Evolutionary conservation across 2,113 vertebrate genomes (phyloP), one percentile per base, ranked within the genome.

Genomic region (Menura novaehollandiae): DNA sequence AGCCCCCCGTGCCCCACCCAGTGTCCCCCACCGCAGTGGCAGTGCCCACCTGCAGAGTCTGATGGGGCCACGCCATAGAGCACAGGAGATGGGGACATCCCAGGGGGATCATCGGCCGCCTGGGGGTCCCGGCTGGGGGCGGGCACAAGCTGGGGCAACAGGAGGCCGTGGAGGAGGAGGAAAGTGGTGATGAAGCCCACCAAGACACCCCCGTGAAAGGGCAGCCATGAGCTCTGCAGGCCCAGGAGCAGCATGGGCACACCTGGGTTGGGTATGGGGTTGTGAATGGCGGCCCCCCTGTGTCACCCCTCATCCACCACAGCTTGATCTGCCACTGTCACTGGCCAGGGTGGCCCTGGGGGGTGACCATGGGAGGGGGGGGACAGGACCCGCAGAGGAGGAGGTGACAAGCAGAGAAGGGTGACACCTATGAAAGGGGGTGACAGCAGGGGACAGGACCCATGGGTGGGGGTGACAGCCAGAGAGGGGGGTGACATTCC

Each of bases 11-110:
- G 56, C 32, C 80, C 63, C 78, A 3, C 18, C 35, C 62, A 2
- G 30, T 7, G 53, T 22, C 56, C 17, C 53, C 37, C 5, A 3
- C 39, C 47, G 2, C 1, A 11, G 11, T 20, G 27, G 55, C 10
- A 9, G 59, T 7, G 12, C 81, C 51, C 51, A 68, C 84, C 83
- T 60, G 63, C 44, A 19, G 79, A 8, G 23, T 43, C 37, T 9
- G 32, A 11, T 0, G 73, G 84, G 73, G 73, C 63, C 46, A 2
- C 14, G 11, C 84, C 53, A 4, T 9, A 9, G 32, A 68, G 52
- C 1, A 11, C 44, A 2, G 32, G 72, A 37, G 62, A 33, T 2
- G 18, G 8, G 63, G 64, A 1, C 0, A 10, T 2, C 23, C 47
- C 12, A 3, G 13, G 47, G 47, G 74, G 23, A 10, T 1, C 41